Percentiles rank a stretch among this genome's conserved stretches.
phyloP scores from a whole-genome alignment of 2,797 vertebrate species.

The Syncerus caffer region DNA sequence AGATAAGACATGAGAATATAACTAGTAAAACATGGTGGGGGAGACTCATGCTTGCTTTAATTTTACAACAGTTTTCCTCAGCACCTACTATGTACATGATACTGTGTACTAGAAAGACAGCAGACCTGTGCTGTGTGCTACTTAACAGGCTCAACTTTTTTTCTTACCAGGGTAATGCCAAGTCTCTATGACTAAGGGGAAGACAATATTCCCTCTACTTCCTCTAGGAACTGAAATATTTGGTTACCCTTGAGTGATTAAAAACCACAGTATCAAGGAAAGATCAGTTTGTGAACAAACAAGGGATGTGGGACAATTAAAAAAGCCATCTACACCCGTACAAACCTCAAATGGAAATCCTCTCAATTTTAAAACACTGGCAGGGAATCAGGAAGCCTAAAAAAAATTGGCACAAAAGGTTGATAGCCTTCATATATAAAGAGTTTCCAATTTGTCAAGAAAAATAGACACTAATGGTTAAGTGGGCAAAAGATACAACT shows the following conservation, averaged over 20 bases:
- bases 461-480: not conserved
- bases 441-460: not conserved
- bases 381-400: not conserved
- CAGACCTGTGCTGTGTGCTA: not conserved
- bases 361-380: constrained; percentile 30
- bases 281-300: constrained; percentile 1
- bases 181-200: not conserved
- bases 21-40: not conserved
- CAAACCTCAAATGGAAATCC: not conserved
- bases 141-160: not conserved
- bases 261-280: constrained; percentile 28
- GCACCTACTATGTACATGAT: not conserved
- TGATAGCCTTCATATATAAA: not conserved
- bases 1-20: not conserved
- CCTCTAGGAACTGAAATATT: not conserved
- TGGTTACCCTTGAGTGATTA: constrained; percentile 32
- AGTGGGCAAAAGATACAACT: not conserved
- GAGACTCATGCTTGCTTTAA: not conserved
- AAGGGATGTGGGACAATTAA: not conserved
- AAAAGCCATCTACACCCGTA: not conserved
- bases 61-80: not conserved
- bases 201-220: not conserved
- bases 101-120: not conserved
- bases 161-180: not conserved
- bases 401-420: not conserved